A percentile compares a stretch with the other conserved stretches of the same genome.
These are phyloP conservation scores for Petroica traversi DNA, from an alignment of 2,113 vertebrate genomes.

Conservation along the genomic window DNA sequence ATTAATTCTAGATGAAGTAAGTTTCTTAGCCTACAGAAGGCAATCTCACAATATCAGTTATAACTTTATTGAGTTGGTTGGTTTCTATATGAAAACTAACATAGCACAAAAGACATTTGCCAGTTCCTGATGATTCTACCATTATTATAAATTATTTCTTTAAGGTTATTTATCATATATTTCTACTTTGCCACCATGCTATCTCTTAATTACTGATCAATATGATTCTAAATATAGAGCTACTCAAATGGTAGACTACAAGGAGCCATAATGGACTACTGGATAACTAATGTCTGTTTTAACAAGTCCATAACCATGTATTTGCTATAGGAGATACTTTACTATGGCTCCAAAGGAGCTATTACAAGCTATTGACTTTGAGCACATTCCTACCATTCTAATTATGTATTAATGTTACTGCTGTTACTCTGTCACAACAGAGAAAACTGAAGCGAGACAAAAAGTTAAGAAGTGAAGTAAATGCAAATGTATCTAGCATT, in stretches of 20 bases:
- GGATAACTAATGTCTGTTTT: conserved; percentile 77
- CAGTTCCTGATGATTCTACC: conserved; percentile 1
- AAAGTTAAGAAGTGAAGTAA: not conserved
- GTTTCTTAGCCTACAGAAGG: not conserved
- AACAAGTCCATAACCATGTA: conserved; percentile 76
- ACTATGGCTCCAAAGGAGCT: conserved; percentile 68
- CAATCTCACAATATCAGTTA: not conserved
- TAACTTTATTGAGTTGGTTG: not conserved
- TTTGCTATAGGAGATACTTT: conserved; percentile 66
- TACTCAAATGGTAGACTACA: conserved; percentile 71
- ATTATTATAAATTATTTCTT: conserved; percentile 42
- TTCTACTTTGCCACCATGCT: conserved; percentile 52
- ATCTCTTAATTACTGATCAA: conserved; percentile 71
- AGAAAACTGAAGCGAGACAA: not conserved
- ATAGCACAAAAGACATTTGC: not conserved
- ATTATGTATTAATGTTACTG: conserved; percentile 25
- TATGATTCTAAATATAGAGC: conserved; percentile 75
- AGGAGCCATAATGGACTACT: conserved; percentile 76
- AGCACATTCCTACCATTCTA: conserved; percentile 32
- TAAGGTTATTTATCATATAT: conserved; percentile 17
- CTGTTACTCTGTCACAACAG: not conserved
- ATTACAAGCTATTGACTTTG: conserved; percentile 53
- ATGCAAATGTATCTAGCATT: not conserved
- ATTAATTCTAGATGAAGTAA: conserved; percentile 37
- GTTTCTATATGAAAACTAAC: conserved; percentile 31